Evolutionary conservation across 2,113 vertebrate species (phyloP), one percentile per base, ranked within the genome.

Genomic region (Salvelinus namaycush): DNA sequence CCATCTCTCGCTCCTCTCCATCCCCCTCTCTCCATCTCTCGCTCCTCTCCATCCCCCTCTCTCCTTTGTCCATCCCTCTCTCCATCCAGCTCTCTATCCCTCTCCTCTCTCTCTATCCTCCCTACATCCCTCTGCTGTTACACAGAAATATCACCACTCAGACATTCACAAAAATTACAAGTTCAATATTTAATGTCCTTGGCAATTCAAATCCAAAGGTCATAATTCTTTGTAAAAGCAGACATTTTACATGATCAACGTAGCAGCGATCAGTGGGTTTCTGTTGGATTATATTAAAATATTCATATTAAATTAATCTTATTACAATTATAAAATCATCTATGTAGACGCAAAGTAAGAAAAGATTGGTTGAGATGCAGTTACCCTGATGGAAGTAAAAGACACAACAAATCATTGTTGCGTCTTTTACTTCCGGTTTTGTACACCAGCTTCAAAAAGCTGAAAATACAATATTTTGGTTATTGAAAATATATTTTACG

Each of bases 111-210:
- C 62, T 26, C 34, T 6, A 39, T 39, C 34, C 9, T 62, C 59
- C 79, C 73, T 83, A 83, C 76, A 57, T 81, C 85, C 68, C 62
- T 2, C 24, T n/a, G 2, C 68, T n/a, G 27, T 76, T 65, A 62
- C 44, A 70, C 66, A 48, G 64, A 87, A 83, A 89, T 49, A 84
- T 79, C 75, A 87, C 77, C 73, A 85, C 86, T 79, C 78, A 73
- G 71, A 83, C 44, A 5, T 68, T 81, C 75, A 51, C 51, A 83
- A 29, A 79, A 83, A 79, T 75, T 78, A 75, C 8, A 76, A 72
- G 65, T 75, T 89, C 65, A 84, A 84, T 82, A 80, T 88, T 89
- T 87, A 82, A 87, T 86, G 60, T 44, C 11, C 34, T 29, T 20
- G 26, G 51, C 71, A 74, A 81, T 82, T 6, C 5, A 4, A 22